A percentile compares a stretch with the other conserved stretches of the same genome.
phyloP scores from a whole-genome alignment of 2,888 invertebrate species.

The Tachina grossa region DNA sequence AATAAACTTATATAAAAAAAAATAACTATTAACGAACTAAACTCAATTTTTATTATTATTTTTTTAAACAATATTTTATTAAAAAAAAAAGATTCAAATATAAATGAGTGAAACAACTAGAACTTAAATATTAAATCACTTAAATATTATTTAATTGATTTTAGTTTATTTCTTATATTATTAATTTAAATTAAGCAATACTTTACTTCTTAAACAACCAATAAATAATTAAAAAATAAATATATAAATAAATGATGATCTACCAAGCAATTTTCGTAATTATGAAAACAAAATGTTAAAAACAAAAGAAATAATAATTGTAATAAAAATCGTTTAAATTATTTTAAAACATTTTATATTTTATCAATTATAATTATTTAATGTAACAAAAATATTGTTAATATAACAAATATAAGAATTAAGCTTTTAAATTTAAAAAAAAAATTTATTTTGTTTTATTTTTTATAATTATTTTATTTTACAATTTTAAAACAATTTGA shows the following conservation, averaged over 20 bases:
- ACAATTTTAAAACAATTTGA: constrained; percentile 64
- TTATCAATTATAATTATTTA: constrained; percentile 22
- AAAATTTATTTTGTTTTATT: constrained; percentile 59
- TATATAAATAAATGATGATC: constrained; percentile 25
- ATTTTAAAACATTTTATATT: constrained; percentile 45
- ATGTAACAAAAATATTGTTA: constrained; percentile 58
- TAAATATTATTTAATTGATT: constrained; percentile 44
- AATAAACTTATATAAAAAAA: constrained; percentile 25
- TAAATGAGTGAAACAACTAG: constrained; percentile 45
- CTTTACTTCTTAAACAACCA: constrained; percentile 17
- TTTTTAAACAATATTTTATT: constrained; percentile 19
- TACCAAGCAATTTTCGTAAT: constrained; percentile 56
- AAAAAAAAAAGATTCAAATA: constrained; percentile 12
- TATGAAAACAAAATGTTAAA: background rate
- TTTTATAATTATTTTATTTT: constrained; percentile 55
- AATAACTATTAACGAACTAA: constrained; percentile 20
- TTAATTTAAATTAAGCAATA: constrained; percentile 50
- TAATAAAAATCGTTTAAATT: constrained; percentile 30
- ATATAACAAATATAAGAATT: constrained; percentile 56
- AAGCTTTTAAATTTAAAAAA: constrained; percentile 64
- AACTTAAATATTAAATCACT: constrained; percentile 35
- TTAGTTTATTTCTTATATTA: constrained; percentile 17
- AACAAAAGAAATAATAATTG: too few relatives aligned
- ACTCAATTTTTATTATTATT: constrained; percentile 40
- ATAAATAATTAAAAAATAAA: background rate